Evolutionary conservation across 37 sponge, comb jelly and placozoan species (phyloP), one percentile per base, ranked within the genome.

Genomic region (Aplysina aerophoba): DNA sequence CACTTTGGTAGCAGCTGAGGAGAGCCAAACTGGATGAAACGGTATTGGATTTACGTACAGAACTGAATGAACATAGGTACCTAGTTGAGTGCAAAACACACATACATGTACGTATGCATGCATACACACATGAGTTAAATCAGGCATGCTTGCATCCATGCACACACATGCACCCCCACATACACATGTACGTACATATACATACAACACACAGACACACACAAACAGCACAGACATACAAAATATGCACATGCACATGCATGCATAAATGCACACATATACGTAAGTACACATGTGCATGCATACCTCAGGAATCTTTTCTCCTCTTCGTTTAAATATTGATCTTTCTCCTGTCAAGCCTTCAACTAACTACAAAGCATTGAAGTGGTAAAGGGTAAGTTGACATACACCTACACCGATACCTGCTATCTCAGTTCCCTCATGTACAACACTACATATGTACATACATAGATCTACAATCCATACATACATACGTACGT

Each of bases 341-440:
- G 90, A 87, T 64, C 85, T 89, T 63, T 97, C 97, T 11, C 97
- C 97, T 24, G 93, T 90, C 53, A 97, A 59, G 16, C 97, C 94
- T 74, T 90, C 95, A 63, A 94, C 87, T 30, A 94, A 82, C 93
- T 93, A 35, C 15, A 17, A 19, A 87, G 16, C 39, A 73, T 24
- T n/a, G n/a, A n/a, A n/a, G n/a, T n/a, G n/a, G n/a, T n/a, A n/a
- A n/a, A n/a, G n/a, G n/a, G n/a, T n/a, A n/a, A n/a, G n/a, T n/a
- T n/a, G n/a, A n/a, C n/a, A n/a, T n/a, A n/a, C n/a, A n/a, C n/a
- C n/a, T n/a, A n/a, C n/a, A n/a, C n/a, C n/a, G n/a, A n/a, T n/a
- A n/a, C n/a, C n/a, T n/a, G n/a, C n/a, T n/a, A n/a, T n/a, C n/a
- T n/a, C n/a, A n/a, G n/a, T n/a, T n/a, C n/a, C n/a, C n/a, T n/a